phyloP scores from a whole-genome alignment of 1,140 invertebrate species.

The Colletes latitarsis region DNA sequence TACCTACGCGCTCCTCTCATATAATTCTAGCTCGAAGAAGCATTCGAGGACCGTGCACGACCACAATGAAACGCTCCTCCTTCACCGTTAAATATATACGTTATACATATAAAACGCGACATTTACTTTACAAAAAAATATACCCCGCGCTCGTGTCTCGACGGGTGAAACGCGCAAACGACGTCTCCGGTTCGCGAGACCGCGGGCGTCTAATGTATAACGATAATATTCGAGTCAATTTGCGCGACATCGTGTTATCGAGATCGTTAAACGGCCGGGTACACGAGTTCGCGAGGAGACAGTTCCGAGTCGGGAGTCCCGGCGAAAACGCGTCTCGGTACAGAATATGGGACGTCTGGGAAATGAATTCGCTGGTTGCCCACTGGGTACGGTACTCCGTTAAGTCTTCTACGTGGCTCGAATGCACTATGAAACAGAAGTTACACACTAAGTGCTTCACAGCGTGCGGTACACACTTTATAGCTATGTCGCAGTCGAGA shows the following conservation, averaged over 20 bases:
- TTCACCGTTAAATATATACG: not conserved
- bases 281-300: not conserved
- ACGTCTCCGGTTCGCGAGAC: not conserved
- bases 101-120: not conserved
- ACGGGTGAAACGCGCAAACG: not conserved
- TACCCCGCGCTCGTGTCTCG: too few species aligned
- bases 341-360: conserved; percentile 26
- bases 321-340: conserved; percentile 1
- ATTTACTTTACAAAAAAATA: too few species aligned
- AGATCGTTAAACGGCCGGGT: not conserved
- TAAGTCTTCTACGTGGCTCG: conserved; percentile 44
- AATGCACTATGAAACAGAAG: conserved; percentile 28
- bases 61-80: not conserved
- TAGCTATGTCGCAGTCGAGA: not conserved
- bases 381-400: conserved; percentile 5
- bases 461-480: conserved; percentile 13
- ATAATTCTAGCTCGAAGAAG: not conserved
- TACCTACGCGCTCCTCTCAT: not conserved
- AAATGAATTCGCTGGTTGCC: conserved; percentile 39
- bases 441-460: conserved; percentile 17
- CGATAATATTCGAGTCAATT: not conserved
- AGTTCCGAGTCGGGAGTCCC: not conserved
- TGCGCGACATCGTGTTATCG: not conserved
- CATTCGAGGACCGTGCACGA: not conserved
- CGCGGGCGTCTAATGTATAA: not conserved